Evolutionary conservation across 2,888 invertebrate species (phyloP).

Genomic region (Neuroscelio doddi): DNA sequence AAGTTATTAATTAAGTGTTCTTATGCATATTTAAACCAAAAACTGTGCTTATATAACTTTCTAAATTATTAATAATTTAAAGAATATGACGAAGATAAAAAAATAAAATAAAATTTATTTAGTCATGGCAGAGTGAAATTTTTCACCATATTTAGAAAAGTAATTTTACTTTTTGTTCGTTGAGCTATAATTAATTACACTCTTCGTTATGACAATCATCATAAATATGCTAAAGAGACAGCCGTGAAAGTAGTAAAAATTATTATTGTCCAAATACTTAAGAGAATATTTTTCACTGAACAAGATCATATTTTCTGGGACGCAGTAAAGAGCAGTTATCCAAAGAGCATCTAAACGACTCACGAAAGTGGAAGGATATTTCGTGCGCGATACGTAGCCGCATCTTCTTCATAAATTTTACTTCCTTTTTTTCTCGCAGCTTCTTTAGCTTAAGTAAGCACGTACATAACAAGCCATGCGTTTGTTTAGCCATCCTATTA

Average conservation of each 20-base stretch:
- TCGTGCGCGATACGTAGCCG: conserved; percentile 40
- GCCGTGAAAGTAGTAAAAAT: conserved; percentile 6
- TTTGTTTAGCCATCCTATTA: conserved; percentile 43
- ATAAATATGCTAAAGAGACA: conserved; percentile 9
- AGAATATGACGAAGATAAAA: no score
- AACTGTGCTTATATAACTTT: no score
- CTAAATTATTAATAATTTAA: no score
- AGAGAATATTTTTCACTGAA: conserved; percentile 23
- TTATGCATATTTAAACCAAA: no score
- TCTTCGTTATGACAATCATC: conserved; percentile 11
- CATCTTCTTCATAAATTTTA: conserved; percentile 42
- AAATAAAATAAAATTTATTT: no score
- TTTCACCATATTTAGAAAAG: no score
- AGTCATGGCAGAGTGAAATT: no score
- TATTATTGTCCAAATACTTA: conserved; percentile 14
- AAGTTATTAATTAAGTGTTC: no score
- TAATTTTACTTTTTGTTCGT: no score
- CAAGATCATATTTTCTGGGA: conserved; percentile 26
- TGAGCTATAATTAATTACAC: conserved; percentile 8
- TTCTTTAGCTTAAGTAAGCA: conserved; percentile 39
- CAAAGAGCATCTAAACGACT: conserved; percentile 45
- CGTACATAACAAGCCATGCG: conserved; percentile 40
- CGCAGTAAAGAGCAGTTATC: conserved; percentile 38
- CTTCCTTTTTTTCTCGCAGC: conserved; percentile 22
- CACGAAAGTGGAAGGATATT: conserved; percentile 40